These are phyloP conservation scores for Eilema griseolum DNA, from an alignment of 2,888 invertebrate species.

Conservation along the genomic window DNA sequence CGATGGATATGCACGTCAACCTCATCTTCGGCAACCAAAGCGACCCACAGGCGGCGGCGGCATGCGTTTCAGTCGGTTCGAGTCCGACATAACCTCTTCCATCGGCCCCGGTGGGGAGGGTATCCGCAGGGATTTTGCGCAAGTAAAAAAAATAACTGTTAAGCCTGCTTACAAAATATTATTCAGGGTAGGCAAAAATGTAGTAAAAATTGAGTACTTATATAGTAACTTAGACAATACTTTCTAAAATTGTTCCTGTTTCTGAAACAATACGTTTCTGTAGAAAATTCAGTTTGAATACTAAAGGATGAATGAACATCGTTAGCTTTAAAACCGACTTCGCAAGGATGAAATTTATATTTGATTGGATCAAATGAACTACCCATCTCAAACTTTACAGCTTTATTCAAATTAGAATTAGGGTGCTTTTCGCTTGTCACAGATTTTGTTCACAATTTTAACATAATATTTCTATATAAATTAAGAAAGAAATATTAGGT, in stretches of 20 bases:
- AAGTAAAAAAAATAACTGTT: no score
- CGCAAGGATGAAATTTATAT: constrained; percentile 13
- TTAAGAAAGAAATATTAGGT: neutral
- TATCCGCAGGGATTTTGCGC: no score
- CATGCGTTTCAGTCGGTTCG: no score
- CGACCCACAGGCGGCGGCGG: no score
- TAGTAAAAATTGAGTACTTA: no score
- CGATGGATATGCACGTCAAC: no score
- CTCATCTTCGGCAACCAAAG: no score
- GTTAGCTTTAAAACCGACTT: constrained; percentile 8
- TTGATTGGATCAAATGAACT: constrained; percentile 14
- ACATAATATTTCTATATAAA: neutral
- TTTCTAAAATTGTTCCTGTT: neutral
- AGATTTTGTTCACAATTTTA: neutral
- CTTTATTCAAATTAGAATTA: constrained; percentile 16
- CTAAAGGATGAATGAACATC: constrained; percentile 5
- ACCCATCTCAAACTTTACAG: constrained; percentile 10
- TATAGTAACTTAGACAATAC: no score
- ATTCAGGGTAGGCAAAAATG: no score
- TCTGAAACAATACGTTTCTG: constrained; percentile 2
- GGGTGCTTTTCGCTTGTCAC: constrained; percentile 11
- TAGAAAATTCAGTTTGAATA: neutral
- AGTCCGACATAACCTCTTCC: no score
- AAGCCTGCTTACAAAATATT: no score
- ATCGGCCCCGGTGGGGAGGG: no score